phyloP scores from a whole-genome alignment of 1,140 invertebrate species.

The Stenopsyche tienmushanensis region DNA sequence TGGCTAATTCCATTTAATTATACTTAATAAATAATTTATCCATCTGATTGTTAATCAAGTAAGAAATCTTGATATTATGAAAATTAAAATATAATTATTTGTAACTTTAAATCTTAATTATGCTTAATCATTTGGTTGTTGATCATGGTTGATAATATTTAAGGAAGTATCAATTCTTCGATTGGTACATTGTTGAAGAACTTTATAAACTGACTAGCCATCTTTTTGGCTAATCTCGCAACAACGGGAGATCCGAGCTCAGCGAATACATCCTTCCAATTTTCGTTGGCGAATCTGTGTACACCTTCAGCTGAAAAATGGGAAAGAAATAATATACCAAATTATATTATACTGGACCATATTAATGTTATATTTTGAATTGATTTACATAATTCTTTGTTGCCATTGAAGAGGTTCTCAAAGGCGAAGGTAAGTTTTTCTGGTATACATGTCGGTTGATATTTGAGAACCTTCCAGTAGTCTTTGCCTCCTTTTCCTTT shows the following conservation, averaged over 20 bases:
- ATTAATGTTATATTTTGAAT: conserved; percentile 1
- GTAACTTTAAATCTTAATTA: too few relatives aligned
- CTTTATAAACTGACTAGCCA: conserved; percentile 42
- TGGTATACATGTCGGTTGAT: neutral
- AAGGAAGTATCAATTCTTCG: conserved; percentile 18
- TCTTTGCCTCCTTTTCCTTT: conserved; percentile 21
- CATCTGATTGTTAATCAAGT: too few relatives aligned
- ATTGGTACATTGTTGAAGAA: conserved; percentile 9
- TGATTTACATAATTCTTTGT: conserved; percentile 6
- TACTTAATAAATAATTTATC: too few relatives aligned
- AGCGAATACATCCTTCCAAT: conserved; percentile 49
- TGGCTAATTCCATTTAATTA: too few relatives aligned
- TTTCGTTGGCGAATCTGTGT: conserved; percentile 47
- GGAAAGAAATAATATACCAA: neutral
- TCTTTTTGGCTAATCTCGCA: conserved; percentile 43
- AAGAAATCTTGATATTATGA: too few relatives aligned
- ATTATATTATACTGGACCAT: neutral
- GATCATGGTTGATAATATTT: too few relatives aligned
- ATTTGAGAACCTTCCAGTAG: conserved; percentile 12
- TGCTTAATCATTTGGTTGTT: too few relatives aligned
- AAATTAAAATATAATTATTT: too few relatives aligned
- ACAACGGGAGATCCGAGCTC: conserved; percentile 50
- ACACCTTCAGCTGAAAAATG: conserved; percentile 48
- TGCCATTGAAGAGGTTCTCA: conserved; percentile 20
- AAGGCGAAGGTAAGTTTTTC: conserved; percentile 1